Percentiles rank a stretch among this genome's conserved stretches.
These are phyloP conservation scores for Sylvilagus bachmani DNA, from an alignment of 2,113 vertebrate species.

Conservation along the genomic window DNA sequence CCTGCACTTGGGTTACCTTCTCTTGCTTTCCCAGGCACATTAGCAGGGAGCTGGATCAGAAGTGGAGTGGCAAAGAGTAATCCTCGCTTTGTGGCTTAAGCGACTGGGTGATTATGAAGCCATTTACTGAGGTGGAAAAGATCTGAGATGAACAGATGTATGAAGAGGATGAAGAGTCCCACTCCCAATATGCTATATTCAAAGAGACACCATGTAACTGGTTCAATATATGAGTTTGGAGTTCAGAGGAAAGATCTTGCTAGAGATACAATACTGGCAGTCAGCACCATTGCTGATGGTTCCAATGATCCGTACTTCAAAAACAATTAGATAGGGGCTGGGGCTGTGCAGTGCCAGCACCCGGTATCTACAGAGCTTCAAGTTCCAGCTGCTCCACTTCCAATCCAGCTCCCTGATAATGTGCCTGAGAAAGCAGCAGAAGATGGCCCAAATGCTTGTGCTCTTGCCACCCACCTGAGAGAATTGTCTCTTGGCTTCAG, in stretches of 20 bases:
- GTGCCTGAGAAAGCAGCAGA: no score
- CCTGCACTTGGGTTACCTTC: no score
- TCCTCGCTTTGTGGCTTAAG: neutral
- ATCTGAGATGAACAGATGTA: neutral
- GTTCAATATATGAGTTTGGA: neutral
- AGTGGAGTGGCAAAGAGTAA: no score
- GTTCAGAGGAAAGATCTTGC: slow-evolving; percentile 13
- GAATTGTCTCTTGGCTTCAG: no score
- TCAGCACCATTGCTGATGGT: neutral
- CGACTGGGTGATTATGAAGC: neutral
- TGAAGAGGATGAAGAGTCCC: neutral
- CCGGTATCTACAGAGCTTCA: no score
- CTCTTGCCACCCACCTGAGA: no score
- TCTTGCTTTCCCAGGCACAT: no score
- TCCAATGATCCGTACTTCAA: neutral
- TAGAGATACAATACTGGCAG: neutral
- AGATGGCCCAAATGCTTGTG: no score
- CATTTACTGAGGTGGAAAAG: neutral
- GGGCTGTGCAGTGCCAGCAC: no score
- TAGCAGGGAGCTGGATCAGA: no score
- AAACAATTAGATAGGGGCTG: neutral
- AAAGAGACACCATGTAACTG: neutral
- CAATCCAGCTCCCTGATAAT: no score
- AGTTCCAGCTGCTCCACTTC: no score
- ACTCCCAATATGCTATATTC: neutral